Conservation (phyloP, 2,797 vertebrate genomes). For the Acanthopagrus latus region DNA sequence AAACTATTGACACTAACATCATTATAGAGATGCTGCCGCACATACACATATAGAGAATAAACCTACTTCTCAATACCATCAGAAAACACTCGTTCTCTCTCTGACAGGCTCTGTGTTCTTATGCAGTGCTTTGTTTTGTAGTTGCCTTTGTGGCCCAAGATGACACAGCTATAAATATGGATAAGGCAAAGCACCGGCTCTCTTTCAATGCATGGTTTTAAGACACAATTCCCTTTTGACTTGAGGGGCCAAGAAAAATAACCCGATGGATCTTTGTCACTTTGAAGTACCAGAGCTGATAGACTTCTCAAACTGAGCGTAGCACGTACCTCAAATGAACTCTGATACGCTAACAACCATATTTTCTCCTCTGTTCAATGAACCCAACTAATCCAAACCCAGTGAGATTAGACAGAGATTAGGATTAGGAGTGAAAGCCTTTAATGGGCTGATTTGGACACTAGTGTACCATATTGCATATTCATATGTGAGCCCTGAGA, state of each 20-base stretch:
- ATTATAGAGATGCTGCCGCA: not conserved
- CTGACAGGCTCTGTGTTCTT: slow-evolving; percentile 25
- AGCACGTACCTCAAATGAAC: not conserved
- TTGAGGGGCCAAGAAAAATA: slow-evolving; percentile 29
- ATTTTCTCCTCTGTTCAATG: not conserved
- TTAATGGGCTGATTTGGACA: slow-evolving; percentile 32
- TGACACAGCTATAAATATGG: slow-evolving; percentile 49
- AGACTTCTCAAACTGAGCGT: not conserved
- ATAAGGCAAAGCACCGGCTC: slow-evolving; percentile 25
- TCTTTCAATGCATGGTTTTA: slow-evolving; percentile 36
- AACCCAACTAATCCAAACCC: not conserved
- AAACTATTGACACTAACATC: slow-evolving; percentile 23
- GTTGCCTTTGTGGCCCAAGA: slow-evolving; percentile 26
- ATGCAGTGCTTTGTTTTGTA: slow-evolving; percentile 30
- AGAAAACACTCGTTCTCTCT: slow-evolving; percentile 9
- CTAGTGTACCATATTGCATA: slow-evolving; percentile 30
- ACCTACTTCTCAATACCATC: slow-evolving; percentile 15
- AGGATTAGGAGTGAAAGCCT: slow-evolving; percentile 25
- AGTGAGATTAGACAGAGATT: slow-evolving; percentile 14
- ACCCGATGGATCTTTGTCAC: slow-evolving; percentile 16
- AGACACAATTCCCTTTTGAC: slow-evolving; percentile 16
- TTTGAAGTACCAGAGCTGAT: not conserved
- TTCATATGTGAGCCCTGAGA: slow-evolving; percentile 33
- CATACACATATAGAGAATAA: slow-evolving; percentile 8
- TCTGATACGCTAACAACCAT: not conserved